A percentile compares a stretch with the other conserved stretches of the same genome.
Conservation (phyloP, 2,888 invertebrate genomes). For the Zhengitettix transpicula region DNA sequence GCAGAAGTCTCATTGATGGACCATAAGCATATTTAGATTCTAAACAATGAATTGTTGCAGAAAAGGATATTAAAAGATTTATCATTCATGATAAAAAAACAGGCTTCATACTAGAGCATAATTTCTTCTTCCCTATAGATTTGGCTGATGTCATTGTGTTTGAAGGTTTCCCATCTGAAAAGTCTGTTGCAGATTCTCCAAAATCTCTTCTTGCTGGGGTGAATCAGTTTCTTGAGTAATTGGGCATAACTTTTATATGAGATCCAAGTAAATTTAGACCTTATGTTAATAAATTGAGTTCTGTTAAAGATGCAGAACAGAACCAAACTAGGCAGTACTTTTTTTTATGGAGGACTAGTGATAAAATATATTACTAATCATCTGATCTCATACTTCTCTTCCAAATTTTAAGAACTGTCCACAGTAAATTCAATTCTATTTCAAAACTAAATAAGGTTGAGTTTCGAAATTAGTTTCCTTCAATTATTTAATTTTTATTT, state of each 20-base stretch:
- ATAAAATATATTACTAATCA: neutral
- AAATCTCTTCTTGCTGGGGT: constrained; percentile 90
- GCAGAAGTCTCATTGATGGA: constrained; percentile 98
- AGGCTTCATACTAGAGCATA: constrained; percentile 99
- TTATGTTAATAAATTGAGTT: constrained; percentile 90
- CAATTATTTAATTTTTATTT: no score
- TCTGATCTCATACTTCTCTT: no score
- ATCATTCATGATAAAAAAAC: constrained; percentile 98
- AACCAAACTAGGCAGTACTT: constrained; percentile 95
- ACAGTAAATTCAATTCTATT: no score
- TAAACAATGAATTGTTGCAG: constrained; percentile 97
- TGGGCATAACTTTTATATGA: constrained; percentile 94
- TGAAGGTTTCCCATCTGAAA: constrained; percentile 82
- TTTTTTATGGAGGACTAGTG: constrained; percentile 90
- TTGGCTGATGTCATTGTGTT: constrained; percentile 97
- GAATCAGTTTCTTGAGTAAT: constrained; percentile 88
- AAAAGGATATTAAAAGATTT: constrained; percentile 98
- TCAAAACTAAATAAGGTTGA: no score
- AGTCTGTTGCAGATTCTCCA: constrained; percentile 80
- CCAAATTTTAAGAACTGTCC: no score
- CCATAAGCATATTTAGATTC: constrained; percentile 98
- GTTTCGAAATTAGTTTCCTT: no score
- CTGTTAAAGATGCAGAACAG: constrained; percentile 97
- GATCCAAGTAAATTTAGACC: constrained; percentile 99
- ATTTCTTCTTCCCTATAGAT: constrained; percentile 99